phyloP scores from a whole-genome alignment of 2,113 vertebrate genomes.

The Prochilodus magdalenae region DNA sequence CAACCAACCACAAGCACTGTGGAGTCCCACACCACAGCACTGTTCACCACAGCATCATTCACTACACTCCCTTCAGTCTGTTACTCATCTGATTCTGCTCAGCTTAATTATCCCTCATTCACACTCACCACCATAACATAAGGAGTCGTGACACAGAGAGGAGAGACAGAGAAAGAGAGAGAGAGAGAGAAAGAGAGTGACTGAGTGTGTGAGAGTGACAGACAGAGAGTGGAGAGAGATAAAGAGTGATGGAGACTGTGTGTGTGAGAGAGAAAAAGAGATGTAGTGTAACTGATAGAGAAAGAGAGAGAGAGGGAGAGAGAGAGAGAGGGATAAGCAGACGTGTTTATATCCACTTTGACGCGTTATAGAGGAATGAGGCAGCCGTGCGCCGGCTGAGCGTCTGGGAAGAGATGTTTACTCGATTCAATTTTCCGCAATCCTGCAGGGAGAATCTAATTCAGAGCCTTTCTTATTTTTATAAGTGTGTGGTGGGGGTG shows the following conservation, averaged over 20 bases:
- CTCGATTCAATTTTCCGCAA: conserved; percentile 50
- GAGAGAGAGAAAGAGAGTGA: neutral
- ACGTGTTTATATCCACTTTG: conserved; percentile 34
- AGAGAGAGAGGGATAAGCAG: neutral
- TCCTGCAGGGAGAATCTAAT: conserved; percentile 45
- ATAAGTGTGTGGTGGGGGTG: conserved; percentile 3
- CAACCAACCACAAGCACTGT: too few relatives aligned
- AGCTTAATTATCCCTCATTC: neutral
- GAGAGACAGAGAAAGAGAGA: too few relatives aligned
- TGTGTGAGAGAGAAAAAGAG: neutral
- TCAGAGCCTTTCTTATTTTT: conserved; percentile 29
- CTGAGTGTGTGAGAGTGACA: neutral
- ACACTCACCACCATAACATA: neutral
- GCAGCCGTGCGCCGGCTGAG: conserved; percentile 14
- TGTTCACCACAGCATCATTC: too few relatives aligned
- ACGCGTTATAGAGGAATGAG: conserved; percentile 25
- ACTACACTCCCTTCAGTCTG: too few relatives aligned
- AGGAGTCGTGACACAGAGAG: neutral
- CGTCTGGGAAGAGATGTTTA: conserved; percentile 45
- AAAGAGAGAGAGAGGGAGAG: conserved; percentile 2
- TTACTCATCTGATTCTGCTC: too few relatives aligned
- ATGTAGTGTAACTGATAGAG: neutral
- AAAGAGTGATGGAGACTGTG: too few relatives aligned
- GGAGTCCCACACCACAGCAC: too few relatives aligned
- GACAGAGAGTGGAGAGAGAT: neutral